Conservation (phyloP, 2,113 vertebrate genomes). For the Okapia johnstoni region DNA sequence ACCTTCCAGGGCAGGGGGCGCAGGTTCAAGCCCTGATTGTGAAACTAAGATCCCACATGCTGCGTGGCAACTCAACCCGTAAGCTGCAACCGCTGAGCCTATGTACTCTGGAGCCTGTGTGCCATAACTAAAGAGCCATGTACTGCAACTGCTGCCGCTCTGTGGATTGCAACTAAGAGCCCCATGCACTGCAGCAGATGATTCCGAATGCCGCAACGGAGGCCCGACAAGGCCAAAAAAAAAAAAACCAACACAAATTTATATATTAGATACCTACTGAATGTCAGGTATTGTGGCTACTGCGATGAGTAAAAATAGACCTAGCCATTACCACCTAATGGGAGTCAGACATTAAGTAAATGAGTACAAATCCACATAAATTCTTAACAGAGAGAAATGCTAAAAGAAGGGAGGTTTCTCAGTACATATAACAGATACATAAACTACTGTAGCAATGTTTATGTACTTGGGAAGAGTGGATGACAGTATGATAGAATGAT, state of each 20-base stretch:
- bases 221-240: neutral
- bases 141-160: neutral
- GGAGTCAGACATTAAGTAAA: neutral
- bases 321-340: neutral
- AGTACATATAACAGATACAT: neutral
- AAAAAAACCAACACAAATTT: neutral
- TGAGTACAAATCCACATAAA: neutral
- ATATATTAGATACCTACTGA: neutral
- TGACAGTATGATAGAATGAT: neutral
- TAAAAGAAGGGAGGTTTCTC: neutral
- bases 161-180: neutral
- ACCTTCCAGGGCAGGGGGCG: neutral
- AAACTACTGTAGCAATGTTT: neutral
- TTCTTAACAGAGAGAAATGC: neutral
- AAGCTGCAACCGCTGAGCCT: neutral
- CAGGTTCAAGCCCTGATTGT: neutral
- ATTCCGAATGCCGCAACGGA: neutral
- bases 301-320: neutral
- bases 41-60: neutral
- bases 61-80: rapidly evolving
- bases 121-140: neutral
- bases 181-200: neutral
- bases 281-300: neutral
- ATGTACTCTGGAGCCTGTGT: neutral
- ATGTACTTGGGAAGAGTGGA: neutral